These are phyloP conservation scores for Nebria brevicollis DNA, from an alignment of 2,888 invertebrate species.

Conservation along the genomic window DNA sequence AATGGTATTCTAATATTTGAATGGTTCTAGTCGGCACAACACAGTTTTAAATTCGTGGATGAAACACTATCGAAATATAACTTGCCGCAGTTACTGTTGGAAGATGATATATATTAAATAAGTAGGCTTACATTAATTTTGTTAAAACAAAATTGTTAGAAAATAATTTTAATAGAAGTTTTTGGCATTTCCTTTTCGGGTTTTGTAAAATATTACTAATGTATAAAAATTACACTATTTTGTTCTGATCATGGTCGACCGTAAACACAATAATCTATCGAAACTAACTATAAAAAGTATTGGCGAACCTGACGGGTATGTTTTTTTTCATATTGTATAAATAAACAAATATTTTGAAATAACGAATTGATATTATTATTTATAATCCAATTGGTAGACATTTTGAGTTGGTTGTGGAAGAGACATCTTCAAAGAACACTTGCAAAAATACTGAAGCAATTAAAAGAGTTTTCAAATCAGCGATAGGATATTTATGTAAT, in stretches of 20 bases:
- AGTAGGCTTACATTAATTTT: constrained; percentile 19
- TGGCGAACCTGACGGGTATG: background rate
- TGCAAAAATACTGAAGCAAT: too few relatives aligned
- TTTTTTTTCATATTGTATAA: background rate
- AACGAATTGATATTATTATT: background rate
- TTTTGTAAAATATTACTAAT: constrained; percentile 5
- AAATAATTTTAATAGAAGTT: constrained; percentile 35
- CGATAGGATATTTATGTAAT: background rate
- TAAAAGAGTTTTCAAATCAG: background rate
- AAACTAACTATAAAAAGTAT: background rate
- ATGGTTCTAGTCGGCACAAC: constrained; percentile 45
- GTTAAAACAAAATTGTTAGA: constrained; percentile 33
- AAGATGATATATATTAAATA: constrained; percentile 46
- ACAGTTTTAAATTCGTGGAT: constrained; percentile 50
- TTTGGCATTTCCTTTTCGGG: constrained; percentile 5
- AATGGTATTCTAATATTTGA: background rate
- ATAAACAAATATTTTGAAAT: background rate
- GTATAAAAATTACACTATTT: background rate
- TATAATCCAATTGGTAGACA: background rate
- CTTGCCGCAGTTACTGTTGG: constrained; percentile 50
- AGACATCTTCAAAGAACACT: too few relatives aligned
- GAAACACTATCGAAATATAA: constrained; percentile 49
- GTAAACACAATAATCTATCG: background rate
- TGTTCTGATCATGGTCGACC: constrained; percentile 7
- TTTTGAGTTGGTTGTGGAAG: too few relatives aligned